These are phyloP conservation scores for Nannospalax galili DNA, from an alignment of 2,113 vertebrate genomes.

Conservation along the genomic window DNA sequence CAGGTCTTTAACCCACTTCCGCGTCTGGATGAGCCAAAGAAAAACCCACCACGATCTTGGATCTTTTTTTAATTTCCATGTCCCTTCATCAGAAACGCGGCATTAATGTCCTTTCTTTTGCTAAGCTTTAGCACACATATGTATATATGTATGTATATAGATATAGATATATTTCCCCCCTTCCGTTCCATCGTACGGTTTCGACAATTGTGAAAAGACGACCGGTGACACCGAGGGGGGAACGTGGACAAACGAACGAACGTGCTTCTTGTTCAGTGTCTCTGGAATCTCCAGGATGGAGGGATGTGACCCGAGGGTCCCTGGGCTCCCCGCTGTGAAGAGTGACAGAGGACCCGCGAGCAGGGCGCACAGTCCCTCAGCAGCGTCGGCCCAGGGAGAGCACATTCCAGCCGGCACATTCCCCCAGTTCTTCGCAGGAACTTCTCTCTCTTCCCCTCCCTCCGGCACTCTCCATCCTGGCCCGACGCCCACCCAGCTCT, in stretches of 20 bases:
- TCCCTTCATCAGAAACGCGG: conserved; percentile 32
- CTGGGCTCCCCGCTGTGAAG: neutral
- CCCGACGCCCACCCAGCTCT: conserved; percentile 48
- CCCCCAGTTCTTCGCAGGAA: conserved; percentile 80
- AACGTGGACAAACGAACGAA: conserved; percentile 11
- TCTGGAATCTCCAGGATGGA: conserved; percentile 30
- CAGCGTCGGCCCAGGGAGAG: neutral
- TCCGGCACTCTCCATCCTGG: conserved; percentile 59
- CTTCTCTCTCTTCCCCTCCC: conserved; percentile 73
- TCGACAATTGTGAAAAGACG: conserved; percentile 59
- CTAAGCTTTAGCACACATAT: conserved; percentile 11
- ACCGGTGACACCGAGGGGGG: conserved; percentile 15
- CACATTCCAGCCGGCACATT: conserved; percentile 73
- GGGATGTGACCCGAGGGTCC: neutral
- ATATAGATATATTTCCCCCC: conserved; percentile 57
- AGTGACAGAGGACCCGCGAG: neutral
- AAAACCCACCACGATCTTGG: conserved; percentile 23
- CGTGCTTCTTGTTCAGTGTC: conserved; percentile 19
- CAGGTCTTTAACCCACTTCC: conserved; percentile 71
- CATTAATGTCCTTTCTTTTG: neutral
- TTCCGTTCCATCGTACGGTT: conserved; percentile 60
- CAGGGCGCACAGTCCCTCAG: neutral
- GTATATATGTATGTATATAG: neutral
- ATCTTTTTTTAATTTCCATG: conserved; percentile 5
- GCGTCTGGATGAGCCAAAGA: conserved; percentile 23